Evolutionary conservation across 92 coral and sea anemone species (phyloP), one percentile per base, ranked within the genome.

Genomic region (Heliopora coerulea): DNA sequence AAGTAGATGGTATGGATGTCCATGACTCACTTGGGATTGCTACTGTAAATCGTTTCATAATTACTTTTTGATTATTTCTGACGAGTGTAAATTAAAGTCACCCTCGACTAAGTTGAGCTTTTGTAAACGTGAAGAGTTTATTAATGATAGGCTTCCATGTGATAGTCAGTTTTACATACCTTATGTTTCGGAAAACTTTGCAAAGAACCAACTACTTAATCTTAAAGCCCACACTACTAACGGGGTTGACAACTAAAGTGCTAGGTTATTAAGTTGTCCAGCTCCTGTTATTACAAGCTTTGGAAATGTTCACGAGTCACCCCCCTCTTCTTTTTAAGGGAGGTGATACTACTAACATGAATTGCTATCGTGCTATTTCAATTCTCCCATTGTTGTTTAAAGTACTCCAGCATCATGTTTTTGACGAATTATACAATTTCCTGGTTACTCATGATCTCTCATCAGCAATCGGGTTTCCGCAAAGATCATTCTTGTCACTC

Each of bases 301-400:
- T 78, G 68, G 70, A 79, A 79, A 50, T 68, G 68, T 54, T 78
- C 78, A 8, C 29, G 60, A 42, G 78, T 79, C 23, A 64, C 40
- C 17, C 65, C 78, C 31, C 29, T 5, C 42, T 4, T 50, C 17
- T 40, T 46, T 59, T 46, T 59, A 80, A 80, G 33, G 62, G 73
- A 1, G 75, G 75, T 15, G 84, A 72, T 27, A 32, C n/a, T 21
- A 46, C 74, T 4, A 76, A 72, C 56, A 80, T 29, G 66, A 60
- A 61, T 32, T 72, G 65, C n/a, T 72, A 60, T 59, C 54, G 68
- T 44, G 29, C 83, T 0, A 59, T 69, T 28, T 68, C 68, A 11
- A 61, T 78, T 14, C 75, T 78, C 21, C 75, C 82, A n/a, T 19
- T 78, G n/a, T 48, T 78, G 19, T 79, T 60, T 7, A 68, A 69